Evolutionary conservation across 2,113 vertebrate genomes (phyloP).

Genomic region (Vicugna pacos): DNA sequence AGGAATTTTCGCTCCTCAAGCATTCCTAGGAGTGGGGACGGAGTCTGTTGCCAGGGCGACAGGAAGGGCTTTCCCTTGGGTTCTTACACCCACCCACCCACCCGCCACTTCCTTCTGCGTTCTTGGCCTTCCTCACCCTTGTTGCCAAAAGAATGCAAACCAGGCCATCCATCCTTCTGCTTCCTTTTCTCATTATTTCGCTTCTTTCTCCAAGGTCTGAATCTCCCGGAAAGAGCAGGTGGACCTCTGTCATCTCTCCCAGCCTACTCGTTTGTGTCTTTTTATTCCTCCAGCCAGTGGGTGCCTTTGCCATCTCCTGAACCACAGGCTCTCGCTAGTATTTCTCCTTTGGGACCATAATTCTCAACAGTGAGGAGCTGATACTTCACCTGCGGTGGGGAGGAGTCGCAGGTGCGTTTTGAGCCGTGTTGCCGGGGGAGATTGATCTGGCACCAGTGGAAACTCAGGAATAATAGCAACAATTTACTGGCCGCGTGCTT

Average conservation of each 20-base stretch:
- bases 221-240: neutral
- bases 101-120: neutral
- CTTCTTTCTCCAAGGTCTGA: neutral
- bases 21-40: too few relatives aligned
- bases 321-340: neutral
- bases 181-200: neutral
- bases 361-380: neutral
- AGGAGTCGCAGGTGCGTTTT: neutral
- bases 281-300: neutral
- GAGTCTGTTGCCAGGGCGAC: neutral
- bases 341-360: neutral
- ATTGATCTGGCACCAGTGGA: neutral
- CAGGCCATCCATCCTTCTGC: neutral
- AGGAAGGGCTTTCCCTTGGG: fast-evolving
- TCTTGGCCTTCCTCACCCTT: neutral
- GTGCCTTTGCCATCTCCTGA: neutral
- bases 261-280: neutral
- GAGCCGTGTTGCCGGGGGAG: neutral
- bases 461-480: neutral
- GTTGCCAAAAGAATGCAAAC: neutral
- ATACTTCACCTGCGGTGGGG: neutral
- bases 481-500: neutral
- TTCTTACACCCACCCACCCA: neutral
- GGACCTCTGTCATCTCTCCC: neutral
- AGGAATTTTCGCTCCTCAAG: neutral